Conservation (phyloP, 2,113 vertebrate genomes). For the Macquaria ambigua region DNA sequence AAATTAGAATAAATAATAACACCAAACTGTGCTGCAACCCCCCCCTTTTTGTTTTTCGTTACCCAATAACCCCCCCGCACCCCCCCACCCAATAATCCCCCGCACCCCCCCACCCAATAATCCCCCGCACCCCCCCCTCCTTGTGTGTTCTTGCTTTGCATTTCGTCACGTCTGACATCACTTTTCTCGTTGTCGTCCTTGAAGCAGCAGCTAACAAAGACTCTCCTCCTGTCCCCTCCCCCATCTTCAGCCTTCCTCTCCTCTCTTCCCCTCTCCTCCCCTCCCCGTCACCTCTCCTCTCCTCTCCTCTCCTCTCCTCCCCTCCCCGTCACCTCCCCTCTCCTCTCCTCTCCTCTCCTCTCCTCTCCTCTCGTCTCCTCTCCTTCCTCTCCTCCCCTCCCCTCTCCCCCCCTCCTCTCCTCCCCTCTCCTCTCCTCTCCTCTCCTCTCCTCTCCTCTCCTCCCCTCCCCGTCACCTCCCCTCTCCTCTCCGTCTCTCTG, state of each 20-base stretch:
- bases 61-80: no score
- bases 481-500: no score
- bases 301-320: slow-evolving; percentile 2
- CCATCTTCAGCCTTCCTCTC: slow-evolving; percentile 27
- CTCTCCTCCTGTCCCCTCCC: slow-evolving; percentile 48
- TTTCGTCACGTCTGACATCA: slow-evolving; percentile 54
- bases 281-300: not conserved
- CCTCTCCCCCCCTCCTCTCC: slow-evolving; percentile 60
- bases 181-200: slow-evolving; percentile 41
- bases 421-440: no score
- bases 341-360: no score
- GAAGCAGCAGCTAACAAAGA: slow-evolving; percentile 62
- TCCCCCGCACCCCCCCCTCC: not conserved
- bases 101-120: no score
- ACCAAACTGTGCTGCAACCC: no score
- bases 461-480: not conserved
- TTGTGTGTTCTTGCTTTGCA: slow-evolving; percentile 35
- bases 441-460: not conserved
- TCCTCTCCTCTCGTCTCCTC: not conserved
- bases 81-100: no score
- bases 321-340: slow-evolving; percentile 48
- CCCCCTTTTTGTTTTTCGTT: not conserved
- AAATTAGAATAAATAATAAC: no score
- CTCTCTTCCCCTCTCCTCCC: not conserved
- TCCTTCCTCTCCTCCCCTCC: slow-evolving; percentile 26